Percentiles rank a stretch among this genome's conserved stretches.
Evolutionary conservation across 2,113 vertebrate species (phyloP).

Genomic region (Poecilia latipinna): DNA sequence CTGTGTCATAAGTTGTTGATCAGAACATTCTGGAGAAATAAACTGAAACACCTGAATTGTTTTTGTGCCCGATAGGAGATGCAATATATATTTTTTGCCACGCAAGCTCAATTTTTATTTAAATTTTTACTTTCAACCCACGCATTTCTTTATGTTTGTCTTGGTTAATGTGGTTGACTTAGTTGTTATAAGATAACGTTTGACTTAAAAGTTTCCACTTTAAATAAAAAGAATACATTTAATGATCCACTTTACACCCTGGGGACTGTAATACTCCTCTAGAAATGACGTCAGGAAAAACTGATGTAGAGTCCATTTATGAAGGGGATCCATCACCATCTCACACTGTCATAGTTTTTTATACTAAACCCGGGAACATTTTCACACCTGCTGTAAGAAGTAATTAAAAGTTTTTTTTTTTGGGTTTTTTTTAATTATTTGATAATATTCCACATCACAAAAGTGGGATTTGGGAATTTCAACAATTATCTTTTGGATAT

Average conservation of each 20-base stretch:
- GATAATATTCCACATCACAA: neutral
- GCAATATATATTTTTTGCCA: slow-evolving; percentile 9
- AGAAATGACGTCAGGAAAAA: neutral
- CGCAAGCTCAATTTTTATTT: slow-evolving; percentile 4
- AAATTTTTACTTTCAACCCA: too few relatives aligned
- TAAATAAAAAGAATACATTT: neutral
- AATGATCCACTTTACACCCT: neutral
- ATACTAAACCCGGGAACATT: neutral
- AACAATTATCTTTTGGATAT: neutral
- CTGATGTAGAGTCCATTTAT: neutral
- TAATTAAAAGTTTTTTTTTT: neutral
- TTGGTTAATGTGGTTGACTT: neutral
- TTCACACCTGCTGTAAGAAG: neutral
- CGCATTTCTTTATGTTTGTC: neutral
- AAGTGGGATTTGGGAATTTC: neutral
- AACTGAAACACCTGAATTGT: slow-evolving; percentile 25
- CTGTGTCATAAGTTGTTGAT: slow-evolving; percentile 71
- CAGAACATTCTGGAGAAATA: slow-evolving; percentile 51
- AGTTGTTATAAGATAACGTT: too few relatives aligned
- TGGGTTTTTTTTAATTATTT: neutral
- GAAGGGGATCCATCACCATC: neutral
- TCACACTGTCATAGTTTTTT: neutral
- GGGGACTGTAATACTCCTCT: neutral
- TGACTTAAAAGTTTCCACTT: neutral
- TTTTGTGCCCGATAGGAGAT: slow-evolving; percentile 5